Conservation (phyloP, 2,113 vertebrate species). For the Pantherophis guttatus region DNA sequence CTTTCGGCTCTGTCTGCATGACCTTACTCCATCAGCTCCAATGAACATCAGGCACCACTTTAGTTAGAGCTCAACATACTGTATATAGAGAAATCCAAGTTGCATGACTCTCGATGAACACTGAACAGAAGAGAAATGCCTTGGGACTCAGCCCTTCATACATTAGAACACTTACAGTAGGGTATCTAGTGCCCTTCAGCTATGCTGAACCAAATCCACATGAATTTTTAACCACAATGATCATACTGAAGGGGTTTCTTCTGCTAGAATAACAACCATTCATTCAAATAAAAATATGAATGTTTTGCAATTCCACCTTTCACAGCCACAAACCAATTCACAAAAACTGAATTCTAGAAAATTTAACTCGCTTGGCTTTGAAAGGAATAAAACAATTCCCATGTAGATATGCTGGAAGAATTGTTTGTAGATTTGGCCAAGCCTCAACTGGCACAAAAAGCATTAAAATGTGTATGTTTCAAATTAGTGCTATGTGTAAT, state of each 20-base stretch:
- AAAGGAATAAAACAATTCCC: conserved; percentile 8
- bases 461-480: background rate
- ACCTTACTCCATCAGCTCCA: background rate
- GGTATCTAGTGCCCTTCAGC: background rate
- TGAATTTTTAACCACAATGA: background rate
- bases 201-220: background rate
- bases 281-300: background rate
- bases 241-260: background rate
- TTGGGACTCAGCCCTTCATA: background rate
- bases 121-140: background rate
- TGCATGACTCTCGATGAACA: background rate
- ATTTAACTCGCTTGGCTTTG: background rate
- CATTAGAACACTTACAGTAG: background rate
- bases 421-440: background rate
- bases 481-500: background rate
- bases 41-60: background rate
- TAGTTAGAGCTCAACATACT: background rate
- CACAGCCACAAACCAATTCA: background rate
- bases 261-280: background rate
- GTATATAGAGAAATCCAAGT: background rate
- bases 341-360: background rate
- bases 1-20: background rate
- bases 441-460: background rate
- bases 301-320: background rate
- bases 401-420: background rate